A percentile compares a stretch with the other conserved stretches of the same genome.
Conservation (phyloP, 1,140 invertebrate species). For the Neoseiulus cucumeris region DNA sequence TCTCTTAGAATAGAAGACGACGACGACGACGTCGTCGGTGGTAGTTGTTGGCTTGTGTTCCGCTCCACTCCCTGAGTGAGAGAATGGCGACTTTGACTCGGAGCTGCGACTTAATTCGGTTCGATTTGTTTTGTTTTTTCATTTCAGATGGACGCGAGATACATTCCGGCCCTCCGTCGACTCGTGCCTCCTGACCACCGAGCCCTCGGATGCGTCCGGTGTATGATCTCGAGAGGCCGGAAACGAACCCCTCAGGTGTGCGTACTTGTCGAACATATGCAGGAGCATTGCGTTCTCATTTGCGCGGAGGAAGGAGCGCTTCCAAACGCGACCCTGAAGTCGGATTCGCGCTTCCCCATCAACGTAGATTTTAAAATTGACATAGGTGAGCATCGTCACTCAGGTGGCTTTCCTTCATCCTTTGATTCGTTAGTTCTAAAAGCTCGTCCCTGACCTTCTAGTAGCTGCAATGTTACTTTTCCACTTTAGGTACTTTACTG, state of each 20-base stretch:
- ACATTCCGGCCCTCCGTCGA: not conserved
- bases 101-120: not conserved
- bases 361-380: conserved; percentile 2
- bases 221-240: not conserved
- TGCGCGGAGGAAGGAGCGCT: not conserved
- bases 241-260: not conserved
- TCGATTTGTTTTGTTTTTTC: not conserved
- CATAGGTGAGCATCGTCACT: not conserved
- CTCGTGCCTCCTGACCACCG: not conserved
- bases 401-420: too few relatives aligned
- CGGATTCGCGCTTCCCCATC: not conserved
- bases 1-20: too few relatives aligned
- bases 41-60: too few relatives aligned
- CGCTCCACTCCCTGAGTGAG: too few relatives aligned
- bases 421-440: too few relatives aligned
- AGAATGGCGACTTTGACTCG: too few relatives aligned
- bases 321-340: not conserved
- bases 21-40: too few relatives aligned
- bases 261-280: not conserved
- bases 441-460: too few relatives aligned
- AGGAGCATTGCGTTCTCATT: not conserved
- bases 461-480: too few relatives aligned
- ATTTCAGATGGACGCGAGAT: not conserved
- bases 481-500: too few relatives aligned
- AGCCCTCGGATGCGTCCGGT: not conserved